Base-by-base conservation (phyloP, 2,113 vertebrate species). In the Poeciliopsis prolifica region DNA sequence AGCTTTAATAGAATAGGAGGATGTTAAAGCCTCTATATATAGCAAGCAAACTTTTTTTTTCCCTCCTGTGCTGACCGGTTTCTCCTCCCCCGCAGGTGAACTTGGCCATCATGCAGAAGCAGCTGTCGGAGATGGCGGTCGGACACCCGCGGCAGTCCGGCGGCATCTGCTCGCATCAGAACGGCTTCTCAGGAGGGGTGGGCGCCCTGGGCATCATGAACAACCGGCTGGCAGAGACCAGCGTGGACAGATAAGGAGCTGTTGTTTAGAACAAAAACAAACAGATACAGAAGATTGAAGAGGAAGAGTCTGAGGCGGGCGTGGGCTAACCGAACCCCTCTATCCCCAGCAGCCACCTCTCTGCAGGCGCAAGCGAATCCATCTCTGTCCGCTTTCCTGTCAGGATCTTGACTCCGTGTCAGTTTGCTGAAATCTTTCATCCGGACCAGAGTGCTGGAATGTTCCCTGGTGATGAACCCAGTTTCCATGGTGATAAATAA, bases 131-230 rank as follows among this genome's bases (percentile, higher is more conserved):
- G 90, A 95, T 94, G 74, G 97, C 97, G 71, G 96, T 97, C 1
- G 97, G 96, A 28, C 94, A 93, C 67, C 95, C 95, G 0, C 93
- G 95, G 80, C 95, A 95, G 77, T 83, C 93, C 65, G 85, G 91
- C 63, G 85, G 91, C 82, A 86, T 86, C 22, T 89, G 81, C 70
- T 90, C 94, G 0, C 93, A 88, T 40, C 96, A 97, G 65, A 95
- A 96, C 15, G 98, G 96, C 13, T 98, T 99, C 93, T 97, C 96
- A 0, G 97, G 94, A 61, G 97, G 97, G 0, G 95, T 99, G 4
- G 98, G 98, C 2, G 97, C 98, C 77, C 92, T 99, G 12, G 97
- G 96, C 30, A 96, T 99, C 83, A 98, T 99, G 98, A 98, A 99
- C 90, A 99, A 98, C 85, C 94, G 97, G 22, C 89, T 99, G 84